Percentiles rank a stretch among this genome's conserved stretches.
Conservation (phyloP, 2,797 vertebrate species). For the Myotis daubentonii region DNA sequence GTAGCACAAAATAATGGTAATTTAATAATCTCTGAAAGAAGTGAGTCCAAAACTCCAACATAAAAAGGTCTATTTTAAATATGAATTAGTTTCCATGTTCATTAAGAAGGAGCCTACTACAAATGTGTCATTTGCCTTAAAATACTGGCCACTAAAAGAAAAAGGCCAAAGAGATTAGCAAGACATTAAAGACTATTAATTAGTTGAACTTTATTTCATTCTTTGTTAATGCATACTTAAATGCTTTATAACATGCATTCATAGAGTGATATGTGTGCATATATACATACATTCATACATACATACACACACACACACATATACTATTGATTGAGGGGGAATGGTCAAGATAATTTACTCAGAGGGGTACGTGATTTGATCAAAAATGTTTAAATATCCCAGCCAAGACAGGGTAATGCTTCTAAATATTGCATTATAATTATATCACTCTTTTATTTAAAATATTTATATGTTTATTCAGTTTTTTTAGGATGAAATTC, state of each 20-base stretch:
- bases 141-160: not conserved
- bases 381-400: not conserved
- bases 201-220: not conserved
- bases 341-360: constrained; percentile 2
- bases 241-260: not conserved
- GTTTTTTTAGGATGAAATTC: not conserved
- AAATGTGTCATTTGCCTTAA: not conserved
- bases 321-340: not conserved
- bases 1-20: not conserved
- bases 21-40: not conserved
- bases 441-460: not conserved
- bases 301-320: accelerated
- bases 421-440: not conserved
- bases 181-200: not conserved
- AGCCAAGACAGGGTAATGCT: not conserved
- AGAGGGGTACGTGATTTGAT: not conserved
- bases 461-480: not conserved
- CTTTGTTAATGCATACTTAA: not conserved
- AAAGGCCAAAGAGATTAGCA: not conserved
- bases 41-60: not conserved
- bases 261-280: not conserved
- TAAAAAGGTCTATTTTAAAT: not conserved
- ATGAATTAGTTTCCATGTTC: not conserved
- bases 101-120: not conserved
- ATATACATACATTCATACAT: not conserved